A percentile compares a stretch with the other conserved stretches of the same genome.
phyloP scores from a whole-genome alignment of 2,113 vertebrate species.

The Orientallactaga bullata region DNA sequence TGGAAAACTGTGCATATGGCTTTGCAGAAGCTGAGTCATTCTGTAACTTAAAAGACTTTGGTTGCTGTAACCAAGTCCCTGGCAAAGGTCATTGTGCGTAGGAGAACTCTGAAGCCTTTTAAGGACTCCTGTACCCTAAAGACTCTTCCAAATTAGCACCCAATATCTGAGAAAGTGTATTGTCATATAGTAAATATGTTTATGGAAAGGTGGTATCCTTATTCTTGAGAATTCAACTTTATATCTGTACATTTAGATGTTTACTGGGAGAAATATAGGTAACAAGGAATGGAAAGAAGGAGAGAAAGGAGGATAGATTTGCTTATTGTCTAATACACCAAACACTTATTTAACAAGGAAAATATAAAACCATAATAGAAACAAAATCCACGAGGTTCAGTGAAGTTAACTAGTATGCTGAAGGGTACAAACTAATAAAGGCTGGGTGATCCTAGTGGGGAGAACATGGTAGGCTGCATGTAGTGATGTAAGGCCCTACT shows the following conservation, averaged over 20 bases:
- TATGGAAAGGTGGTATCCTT: background rate
- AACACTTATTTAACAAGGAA: background rate
- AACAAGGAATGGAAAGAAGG: too few relatives aligned
- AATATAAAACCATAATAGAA: background rate
- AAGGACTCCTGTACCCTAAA: background rate
- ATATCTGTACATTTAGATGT: background rate
- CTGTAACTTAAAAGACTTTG: background rate
- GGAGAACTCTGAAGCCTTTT: background rate
- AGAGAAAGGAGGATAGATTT: background rate
- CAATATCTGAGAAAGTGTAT: background rate
- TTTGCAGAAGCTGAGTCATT: constrained; percentile 33
- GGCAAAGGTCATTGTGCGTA: background rate
- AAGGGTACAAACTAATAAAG: background rate
- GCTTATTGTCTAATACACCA: background rate
- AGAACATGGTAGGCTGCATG: background rate
- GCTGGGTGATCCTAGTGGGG: background rate
- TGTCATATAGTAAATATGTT: constrained; percentile 3
- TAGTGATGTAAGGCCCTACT: background rate
- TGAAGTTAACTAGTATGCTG: background rate
- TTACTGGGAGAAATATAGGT: background rate
- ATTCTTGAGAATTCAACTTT: background rate
- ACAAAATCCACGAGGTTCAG: background rate
- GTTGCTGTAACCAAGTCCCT: background rate
- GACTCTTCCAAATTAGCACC: background rate
- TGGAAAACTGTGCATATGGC: background rate